phyloP scores from a whole-genome alignment of 2,113 vertebrate species.

The Psammodynastes pulverulentus region DNA sequence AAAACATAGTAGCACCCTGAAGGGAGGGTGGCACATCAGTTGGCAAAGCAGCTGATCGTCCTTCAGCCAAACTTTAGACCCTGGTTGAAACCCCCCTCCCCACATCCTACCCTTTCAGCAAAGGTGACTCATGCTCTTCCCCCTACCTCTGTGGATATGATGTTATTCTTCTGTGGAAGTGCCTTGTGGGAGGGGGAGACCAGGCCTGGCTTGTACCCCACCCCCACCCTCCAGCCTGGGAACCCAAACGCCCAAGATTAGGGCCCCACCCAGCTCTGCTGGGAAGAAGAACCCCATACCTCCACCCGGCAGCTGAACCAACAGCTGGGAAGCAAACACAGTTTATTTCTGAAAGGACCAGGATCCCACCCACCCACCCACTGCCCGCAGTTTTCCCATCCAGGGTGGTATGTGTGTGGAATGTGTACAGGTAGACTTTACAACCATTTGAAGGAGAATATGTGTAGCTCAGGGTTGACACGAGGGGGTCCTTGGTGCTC shows the following conservation, averaged over 20 bases:
- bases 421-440: background rate
- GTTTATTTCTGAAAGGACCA: background rate
- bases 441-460: background rate
- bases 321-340: background rate
- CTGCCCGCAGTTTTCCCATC: background rate
- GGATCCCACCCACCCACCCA: background rate
- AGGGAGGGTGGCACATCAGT: background rate
- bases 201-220: background rate
- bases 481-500: too few relatives aligned
- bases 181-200: background rate
- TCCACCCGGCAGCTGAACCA: background rate
- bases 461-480: too few relatives aligned
- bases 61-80: background rate
- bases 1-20: background rate
- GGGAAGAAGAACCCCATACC: background rate
- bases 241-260: background rate
- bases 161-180: background rate
- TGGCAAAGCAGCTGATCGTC: background rate
- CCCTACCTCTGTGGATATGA: background rate
- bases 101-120: background rate
- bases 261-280: background rate
- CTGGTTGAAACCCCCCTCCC: too few relatives aligned
- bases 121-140: background rate
- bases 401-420: background rate
- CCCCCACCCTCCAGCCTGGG: background rate